Percentiles rank a stretch among this genome's conserved stretches.
phyloP scores from a whole-genome alignment of 2,888 invertebrate species.

The Cynaeus angustus region DNA sequence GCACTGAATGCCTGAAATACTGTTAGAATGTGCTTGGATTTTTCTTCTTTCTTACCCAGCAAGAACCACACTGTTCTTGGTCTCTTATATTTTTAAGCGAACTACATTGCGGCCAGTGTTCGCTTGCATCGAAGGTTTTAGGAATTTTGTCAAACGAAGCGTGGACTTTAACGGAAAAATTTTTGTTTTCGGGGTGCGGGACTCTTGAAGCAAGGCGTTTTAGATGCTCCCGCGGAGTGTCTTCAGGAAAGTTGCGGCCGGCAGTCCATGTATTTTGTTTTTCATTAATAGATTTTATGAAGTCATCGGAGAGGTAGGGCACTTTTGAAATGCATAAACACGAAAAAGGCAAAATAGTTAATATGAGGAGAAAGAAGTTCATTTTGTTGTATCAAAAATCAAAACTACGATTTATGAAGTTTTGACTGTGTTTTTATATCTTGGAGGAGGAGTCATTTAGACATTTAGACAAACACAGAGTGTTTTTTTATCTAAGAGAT shows the following conservation, averaged over 20 bases:
- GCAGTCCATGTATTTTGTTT: not conserved
- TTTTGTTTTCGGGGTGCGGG: not conserved
- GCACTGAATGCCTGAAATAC: constrained; percentile 82
- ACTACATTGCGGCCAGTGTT: constrained; percentile 75
- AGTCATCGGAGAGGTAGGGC: not conserved
- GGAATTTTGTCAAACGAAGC: not conserved
- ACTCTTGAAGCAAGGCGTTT: not conserved
- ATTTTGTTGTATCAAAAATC: no score
- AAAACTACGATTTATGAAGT: no score
- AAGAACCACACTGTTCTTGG: constrained; percentile 90
- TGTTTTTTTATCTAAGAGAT: no score
- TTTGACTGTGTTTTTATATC: no score
- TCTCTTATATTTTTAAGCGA: constrained; percentile 86
- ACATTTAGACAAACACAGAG: no score
- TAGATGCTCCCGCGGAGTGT: not conserved
- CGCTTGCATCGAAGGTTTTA: not conserved
- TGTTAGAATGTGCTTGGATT: not conserved
- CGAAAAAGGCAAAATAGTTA: no score
- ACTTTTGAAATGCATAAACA: no score
- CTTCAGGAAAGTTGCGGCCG: not conserved
- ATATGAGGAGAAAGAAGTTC: no score
- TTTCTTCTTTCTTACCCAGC: constrained; percentile 76
- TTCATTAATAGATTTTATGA: not conserved
- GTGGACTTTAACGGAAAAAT: not conserved
- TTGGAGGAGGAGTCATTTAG: no score